Conservation (phyloP, 2,113 vertebrate species). For the Brachirus orientalis region DNA sequence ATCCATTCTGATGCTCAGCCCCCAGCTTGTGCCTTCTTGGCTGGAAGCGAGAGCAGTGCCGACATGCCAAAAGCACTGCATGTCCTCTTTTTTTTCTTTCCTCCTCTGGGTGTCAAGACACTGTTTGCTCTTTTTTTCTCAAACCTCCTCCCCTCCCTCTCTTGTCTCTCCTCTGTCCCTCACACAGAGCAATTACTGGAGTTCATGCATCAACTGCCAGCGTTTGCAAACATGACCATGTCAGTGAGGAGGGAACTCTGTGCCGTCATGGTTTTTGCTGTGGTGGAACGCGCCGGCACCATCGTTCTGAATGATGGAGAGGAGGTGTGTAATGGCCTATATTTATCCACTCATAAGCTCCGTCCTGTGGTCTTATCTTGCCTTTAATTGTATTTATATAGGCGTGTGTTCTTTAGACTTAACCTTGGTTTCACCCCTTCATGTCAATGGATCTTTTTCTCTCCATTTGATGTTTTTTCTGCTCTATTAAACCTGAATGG, state of each 20-base stretch:
- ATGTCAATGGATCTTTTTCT: constrained; percentile 48
- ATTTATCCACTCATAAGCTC: constrained; percentile 1
- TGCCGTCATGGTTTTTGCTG: constrained; percentile 98
- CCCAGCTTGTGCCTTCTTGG: constrained; percentile 25
- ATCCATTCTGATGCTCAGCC: constrained; percentile 37
- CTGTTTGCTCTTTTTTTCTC: constrained; percentile 19
- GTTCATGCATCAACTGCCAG: constrained; percentile 99
- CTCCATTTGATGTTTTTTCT: constrained; percentile 61
- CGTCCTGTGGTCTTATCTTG: constrained; percentile 8
- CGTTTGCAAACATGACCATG: constrained; percentile 99
- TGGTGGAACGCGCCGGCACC: constrained; percentile 96
- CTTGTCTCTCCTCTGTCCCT: constrained; percentile 47
- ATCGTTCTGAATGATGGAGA: constrained; percentile 97
- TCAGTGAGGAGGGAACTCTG: constrained; percentile 97
- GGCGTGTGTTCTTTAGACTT: constrained; percentile 2
- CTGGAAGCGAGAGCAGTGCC: constrained; percentile 4
- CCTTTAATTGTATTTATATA: constrained; percentile 4
- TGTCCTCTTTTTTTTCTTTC: not conserved
- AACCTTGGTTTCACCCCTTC: constrained; percentile 38
- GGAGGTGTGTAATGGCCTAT: constrained; percentile 85
- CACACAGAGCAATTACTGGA: constrained; percentile 96
- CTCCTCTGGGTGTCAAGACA: constrained; percentile 12
- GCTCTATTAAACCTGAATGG: constrained; percentile 75
- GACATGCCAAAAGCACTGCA: constrained; percentile 15
- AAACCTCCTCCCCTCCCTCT: constrained; percentile 24